A percentile compares a stretch with the other conserved stretches of the same genome.
Conservation (phyloP, 2,797 vertebrate species). For the Protosalanx chinensis region DNA sequence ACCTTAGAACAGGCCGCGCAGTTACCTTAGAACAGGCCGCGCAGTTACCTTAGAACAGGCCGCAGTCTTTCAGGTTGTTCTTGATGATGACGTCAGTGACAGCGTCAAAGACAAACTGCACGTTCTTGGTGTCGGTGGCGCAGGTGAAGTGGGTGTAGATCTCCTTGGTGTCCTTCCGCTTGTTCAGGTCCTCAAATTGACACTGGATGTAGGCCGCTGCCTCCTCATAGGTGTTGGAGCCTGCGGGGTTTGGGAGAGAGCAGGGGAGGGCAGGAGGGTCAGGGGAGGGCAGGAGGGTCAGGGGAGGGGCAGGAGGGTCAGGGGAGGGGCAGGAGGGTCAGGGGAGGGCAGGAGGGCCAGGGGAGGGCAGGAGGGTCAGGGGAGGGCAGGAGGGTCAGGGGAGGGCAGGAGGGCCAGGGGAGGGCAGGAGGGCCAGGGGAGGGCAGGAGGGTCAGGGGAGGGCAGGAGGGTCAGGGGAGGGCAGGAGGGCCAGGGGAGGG, state of each 20-base stretch:
- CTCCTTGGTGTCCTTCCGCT: conserved; percentile 98
- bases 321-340: not conserved
- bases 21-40: too few species aligned
- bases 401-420: too few species aligned
- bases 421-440: too few species aligned
- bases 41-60: conserved; percentile 83
- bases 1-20: too few species aligned
- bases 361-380: not conserved
- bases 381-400: too few species aligned
- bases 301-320: too few species aligned
- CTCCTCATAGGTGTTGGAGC: conserved; percentile 93
- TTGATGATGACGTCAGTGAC: conserved; percentile 99
- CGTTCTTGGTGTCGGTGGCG: conserved; percentile 99
- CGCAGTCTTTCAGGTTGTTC: conserved; percentile 99
- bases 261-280: too few species aligned
- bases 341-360: not conserved
- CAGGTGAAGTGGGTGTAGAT: conserved; percentile 99
- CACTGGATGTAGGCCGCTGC: conserved; percentile 94
- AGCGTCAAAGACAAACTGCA: conserved; percentile 98
- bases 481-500: too few species aligned
- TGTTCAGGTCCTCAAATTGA: conserved; percentile 98
- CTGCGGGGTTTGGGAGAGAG: conserved; percentile 56
- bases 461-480: too few species aligned
- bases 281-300: not conserved
- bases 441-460: too few species aligned